phyloP scores from a whole-genome alignment of 2,888 invertebrate species.

The Cephalotes varians region DNA sequence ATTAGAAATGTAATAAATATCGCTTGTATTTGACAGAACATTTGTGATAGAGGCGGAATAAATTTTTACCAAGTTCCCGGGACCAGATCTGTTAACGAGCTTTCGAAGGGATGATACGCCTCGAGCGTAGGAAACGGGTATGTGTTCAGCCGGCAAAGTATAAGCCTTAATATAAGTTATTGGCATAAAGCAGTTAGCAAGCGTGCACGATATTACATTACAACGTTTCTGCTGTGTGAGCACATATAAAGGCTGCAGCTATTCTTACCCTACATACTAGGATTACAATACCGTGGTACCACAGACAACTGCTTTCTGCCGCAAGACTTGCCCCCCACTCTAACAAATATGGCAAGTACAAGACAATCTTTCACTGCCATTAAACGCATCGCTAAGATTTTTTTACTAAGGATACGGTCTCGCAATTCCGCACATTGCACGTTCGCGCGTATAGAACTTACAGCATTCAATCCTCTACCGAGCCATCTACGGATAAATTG shows the following conservation, averaged over 20 bases:
- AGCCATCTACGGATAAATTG: constrained; percentile 70
- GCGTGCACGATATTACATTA: constrained; percentile 81
- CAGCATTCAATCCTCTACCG: constrained; percentile 77
- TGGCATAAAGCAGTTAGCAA: constrained; percentile 80
- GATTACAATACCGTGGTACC: constrained; percentile 75
- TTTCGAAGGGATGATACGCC: constrained; percentile 66
- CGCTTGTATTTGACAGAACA: neutral
- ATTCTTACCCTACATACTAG: constrained; percentile 78
- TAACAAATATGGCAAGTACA: constrained; percentile 39
- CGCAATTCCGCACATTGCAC: constrained; percentile 23
- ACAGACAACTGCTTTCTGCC: constrained; percentile 71
- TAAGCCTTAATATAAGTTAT: constrained; percentile 83
- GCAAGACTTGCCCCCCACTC: constrained; percentile 55
- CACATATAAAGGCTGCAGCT: constrained; percentile 80
- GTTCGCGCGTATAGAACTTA: constrained; percentile 77
- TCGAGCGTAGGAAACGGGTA: constrained; percentile 75
- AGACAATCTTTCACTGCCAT: constrained; percentile 34
- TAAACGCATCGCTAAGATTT: neutral
- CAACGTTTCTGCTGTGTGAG: constrained; percentile 79
- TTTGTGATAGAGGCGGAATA: neutral
- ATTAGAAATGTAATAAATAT: neutral
- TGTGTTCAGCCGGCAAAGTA: constrained; percentile 62
- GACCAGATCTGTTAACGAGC: neutral
- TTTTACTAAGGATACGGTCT: constrained; percentile 17
- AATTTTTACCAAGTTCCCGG: neutral